Conservation (phyloP, 1,140 invertebrate genomes). For the Megalopta genalis region DNA sequence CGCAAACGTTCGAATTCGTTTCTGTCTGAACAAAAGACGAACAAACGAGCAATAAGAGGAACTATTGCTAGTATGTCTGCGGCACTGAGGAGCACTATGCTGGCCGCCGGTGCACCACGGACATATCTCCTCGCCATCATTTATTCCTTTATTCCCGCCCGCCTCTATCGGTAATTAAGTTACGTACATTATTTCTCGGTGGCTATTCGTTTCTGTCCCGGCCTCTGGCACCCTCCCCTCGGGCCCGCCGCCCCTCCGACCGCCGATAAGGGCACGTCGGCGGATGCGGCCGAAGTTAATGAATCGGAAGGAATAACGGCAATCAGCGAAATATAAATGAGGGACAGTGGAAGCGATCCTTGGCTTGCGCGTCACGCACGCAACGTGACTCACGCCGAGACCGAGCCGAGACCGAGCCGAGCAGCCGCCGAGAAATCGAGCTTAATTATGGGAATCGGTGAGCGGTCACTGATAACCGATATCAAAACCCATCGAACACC, state of each 20-base stretch:
- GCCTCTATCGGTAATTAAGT: constrained; percentile 68
- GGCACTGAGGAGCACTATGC: no score
- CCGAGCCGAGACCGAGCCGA: neutral
- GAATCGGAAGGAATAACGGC: constrained; percentile 79
- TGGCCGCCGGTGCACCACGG: neutral
- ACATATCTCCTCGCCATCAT: constrained; percentile 63
- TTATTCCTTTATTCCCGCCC: constrained; percentile 60
- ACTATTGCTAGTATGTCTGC: no score
- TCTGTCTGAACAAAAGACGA: no score
- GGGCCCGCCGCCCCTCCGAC: neutral
- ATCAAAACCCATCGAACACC: no score
- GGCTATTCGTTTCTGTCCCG: constrained; percentile 46
- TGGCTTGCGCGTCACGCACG: constrained; percentile 74
- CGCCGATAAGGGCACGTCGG: constrained; percentile 63
- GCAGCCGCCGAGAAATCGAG: constrained; percentile 36
- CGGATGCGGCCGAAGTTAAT: constrained; percentile 69
- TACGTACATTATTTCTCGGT: constrained; percentile 48
- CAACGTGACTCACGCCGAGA: constrained; percentile 27
- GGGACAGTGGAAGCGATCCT: constrained; percentile 65
- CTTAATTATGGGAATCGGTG: constrained; percentile 54
- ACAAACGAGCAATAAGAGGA: no score
- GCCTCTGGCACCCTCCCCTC: constrained; percentile 8
- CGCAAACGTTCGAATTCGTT: no score
- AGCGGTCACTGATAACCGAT: neutral
- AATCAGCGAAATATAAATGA: constrained; percentile 80